Evolutionary conservation across 2,113 vertebrate genomes (phyloP).

Genomic region (Pogona vitticeps): DNA sequence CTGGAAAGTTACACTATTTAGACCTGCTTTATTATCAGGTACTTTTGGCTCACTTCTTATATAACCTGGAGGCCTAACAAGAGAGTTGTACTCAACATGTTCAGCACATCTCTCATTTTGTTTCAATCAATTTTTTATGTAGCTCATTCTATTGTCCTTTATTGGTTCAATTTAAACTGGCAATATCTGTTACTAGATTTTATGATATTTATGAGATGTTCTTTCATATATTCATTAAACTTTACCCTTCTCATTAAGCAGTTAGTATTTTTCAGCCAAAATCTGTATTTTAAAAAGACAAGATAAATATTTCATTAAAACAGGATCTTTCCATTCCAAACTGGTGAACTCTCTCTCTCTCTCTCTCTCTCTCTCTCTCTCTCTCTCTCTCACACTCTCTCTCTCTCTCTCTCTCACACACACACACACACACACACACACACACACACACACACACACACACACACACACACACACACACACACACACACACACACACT

Average conservation of each 20-base stretch:
- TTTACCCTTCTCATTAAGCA: conserved; percentile 32
- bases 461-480: too few species aligned
- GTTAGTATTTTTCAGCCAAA: conserved; percentile 32
- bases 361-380: too few species aligned
- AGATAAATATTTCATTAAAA: conserved; percentile 53
- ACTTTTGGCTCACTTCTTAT: neutral
- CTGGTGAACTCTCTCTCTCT: too few species aligned
- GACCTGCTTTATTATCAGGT: neutral
- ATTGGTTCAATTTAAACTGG: conserved; percentile 41
- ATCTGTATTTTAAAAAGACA: conserved; percentile 36
- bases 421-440: too few species aligned
- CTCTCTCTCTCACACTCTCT: too few species aligned
- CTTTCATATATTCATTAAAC: conserved; percentile 32
- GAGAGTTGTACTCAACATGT: neutral
- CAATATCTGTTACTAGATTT: conserved; percentile 27
- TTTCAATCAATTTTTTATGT: conserved; percentile 41
- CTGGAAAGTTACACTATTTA: too few species aligned
- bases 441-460: too few species aligned
- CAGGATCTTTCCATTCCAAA: conserved; percentile 36
- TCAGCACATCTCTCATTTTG: conserved; percentile 32
- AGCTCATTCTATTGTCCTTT: conserved; percentile 29
- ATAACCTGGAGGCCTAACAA: neutral
- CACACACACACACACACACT: too few species aligned
- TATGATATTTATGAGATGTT: conserved; percentile 12
- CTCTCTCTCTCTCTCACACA: too few species aligned